These are phyloP conservation scores for Wasmannia auropunctata DNA, from an alignment of 1,140 invertebrate genomes.

Conservation along the genomic window DNA sequence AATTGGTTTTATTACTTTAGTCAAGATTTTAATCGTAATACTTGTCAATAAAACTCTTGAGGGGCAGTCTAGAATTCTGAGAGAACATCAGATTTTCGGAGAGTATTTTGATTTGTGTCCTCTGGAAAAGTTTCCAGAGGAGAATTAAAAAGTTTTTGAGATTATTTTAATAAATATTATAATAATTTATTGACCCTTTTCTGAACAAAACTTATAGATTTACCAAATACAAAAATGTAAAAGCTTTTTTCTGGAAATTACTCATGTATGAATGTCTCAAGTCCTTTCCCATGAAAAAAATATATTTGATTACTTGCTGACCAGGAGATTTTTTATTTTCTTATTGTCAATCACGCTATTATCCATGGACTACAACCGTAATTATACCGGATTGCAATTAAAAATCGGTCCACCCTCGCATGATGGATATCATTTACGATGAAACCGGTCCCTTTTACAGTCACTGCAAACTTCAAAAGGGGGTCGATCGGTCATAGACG, in stretches of 20 bases:
- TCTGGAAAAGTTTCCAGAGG: not conserved
- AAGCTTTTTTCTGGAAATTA: not conserved
- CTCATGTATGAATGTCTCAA: not conserved
- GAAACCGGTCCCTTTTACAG: slow-evolving; percentile 45
- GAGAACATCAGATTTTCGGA: not conserved
- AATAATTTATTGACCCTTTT: not conserved
- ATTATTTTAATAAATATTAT: not conserved
- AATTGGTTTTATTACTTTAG: not conserved
- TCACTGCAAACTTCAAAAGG: slow-evolving; percentile 2
- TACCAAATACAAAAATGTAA: not conserved
- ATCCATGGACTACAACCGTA: not conserved
- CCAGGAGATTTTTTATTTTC: not conserved
- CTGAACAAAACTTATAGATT: not conserved
- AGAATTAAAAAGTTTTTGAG: not conserved
- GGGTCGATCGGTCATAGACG: slow-evolving; percentile 50
- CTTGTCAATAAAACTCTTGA: not conserved
- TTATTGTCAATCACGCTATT: not conserved
- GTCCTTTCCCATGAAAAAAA: not conserved
- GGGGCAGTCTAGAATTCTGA: not conserved
- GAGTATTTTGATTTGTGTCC: not conserved
- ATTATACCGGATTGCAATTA: slow-evolving; percentile 7
- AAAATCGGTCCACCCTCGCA: not conserved
- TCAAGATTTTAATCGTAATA: not conserved
- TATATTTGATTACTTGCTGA: not conserved
- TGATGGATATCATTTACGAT: not conserved